Percentiles rank a stretch among this genome's conserved stretches.
Evolutionary conservation across 2,797 vertebrate species (phyloP).

Genomic region (Pogoniulus pusillus): DNA sequence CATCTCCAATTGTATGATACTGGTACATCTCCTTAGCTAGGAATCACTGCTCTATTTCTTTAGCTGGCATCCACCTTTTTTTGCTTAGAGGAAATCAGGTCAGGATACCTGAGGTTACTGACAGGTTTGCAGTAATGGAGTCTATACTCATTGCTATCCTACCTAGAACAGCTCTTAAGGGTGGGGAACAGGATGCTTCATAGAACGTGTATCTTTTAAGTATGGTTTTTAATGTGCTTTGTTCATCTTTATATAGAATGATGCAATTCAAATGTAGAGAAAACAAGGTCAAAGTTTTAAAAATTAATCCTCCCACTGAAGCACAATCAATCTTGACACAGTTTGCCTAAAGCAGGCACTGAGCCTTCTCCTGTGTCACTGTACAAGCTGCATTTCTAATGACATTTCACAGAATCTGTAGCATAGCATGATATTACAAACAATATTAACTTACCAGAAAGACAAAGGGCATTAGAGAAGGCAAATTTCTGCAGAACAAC

Average conservation of each 20-base stretch:
- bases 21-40: not conserved
- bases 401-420: not conserved
- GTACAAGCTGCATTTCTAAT: not conserved
- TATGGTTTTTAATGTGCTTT: not conserved
- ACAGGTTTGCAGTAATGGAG: not conserved
- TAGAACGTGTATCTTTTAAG: not conserved
- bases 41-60: not conserved
- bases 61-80: not conserved
- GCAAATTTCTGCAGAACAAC: conserved; percentile 93
- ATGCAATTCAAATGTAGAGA: not conserved
- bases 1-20: not conserved
- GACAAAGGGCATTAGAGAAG: conserved; percentile 95
- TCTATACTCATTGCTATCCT: not conserved
- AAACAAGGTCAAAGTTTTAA: not conserved
- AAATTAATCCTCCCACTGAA: not conserved
- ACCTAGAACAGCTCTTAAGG: not conserved
- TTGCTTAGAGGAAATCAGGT: not conserved
- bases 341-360: not conserved
- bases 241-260: not conserved
- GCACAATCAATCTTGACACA: not conserved
- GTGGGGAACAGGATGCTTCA: not conserved
- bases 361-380: not conserved
- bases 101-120: not conserved
- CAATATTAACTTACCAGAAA: conserved; percentile 85
- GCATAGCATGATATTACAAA: not conserved